phyloP scores from a whole-genome alignment of 2,113 vertebrate genomes.

The Notarius lentiginosus region DNA sequence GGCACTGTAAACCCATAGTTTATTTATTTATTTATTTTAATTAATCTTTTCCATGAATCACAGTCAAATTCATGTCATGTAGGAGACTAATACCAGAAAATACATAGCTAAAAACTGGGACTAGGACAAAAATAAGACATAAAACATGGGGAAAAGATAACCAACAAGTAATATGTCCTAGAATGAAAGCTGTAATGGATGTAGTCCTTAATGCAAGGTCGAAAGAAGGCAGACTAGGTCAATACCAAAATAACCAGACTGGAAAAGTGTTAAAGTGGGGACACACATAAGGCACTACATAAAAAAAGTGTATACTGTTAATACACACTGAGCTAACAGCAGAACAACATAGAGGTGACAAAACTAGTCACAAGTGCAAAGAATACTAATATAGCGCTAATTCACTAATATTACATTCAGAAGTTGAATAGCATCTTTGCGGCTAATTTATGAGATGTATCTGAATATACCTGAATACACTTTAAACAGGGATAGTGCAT shows the following conservation, averaged over 20 bases:
- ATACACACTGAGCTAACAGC: background rate
- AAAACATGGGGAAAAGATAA: background rate
- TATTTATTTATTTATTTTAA: background rate
- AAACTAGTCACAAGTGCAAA: background rate
- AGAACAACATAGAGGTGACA: background rate
- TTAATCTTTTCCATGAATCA: background rate
- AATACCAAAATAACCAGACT: background rate
- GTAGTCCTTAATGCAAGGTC: background rate
- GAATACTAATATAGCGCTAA: background rate
- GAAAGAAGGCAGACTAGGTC: slow-evolving; percentile 1
- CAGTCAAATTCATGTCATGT: background rate
- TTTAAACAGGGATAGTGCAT: background rate
- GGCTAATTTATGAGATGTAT: background rate
- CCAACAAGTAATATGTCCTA: background rate
- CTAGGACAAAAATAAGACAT: background rate
- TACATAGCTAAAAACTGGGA: background rate
- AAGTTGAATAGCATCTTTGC: background rate
- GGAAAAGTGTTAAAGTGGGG: background rate
- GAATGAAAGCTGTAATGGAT: background rate
- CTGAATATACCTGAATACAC: background rate
- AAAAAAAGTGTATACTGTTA: background rate
- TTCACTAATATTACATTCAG: background rate
- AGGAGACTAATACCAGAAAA: background rate
- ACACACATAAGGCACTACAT: background rate
- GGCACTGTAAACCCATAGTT: background rate